These are phyloP conservation scores for Scaptodrosophila latifasciaeformis DNA, from an alignment of 2,888 invertebrate genomes.

Conservation along the genomic window DNA sequence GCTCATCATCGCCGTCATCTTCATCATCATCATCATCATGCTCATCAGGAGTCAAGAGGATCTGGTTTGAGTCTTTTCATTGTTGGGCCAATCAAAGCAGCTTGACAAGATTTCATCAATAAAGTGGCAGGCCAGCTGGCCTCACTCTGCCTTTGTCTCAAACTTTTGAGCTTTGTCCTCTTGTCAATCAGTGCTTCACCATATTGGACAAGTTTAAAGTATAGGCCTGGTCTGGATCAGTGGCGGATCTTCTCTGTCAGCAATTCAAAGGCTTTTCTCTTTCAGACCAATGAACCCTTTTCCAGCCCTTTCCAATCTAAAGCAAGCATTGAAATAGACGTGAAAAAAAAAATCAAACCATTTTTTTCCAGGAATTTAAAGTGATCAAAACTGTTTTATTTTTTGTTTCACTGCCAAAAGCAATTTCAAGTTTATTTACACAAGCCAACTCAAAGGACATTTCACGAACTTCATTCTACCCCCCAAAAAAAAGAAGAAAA, in stretches of 20 bases:
- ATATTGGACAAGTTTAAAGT: constrained; percentile 9
- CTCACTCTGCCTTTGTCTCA: too few species aligned
- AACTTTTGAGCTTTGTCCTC: constrained; percentile 22
- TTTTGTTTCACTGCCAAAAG: constrained; percentile 8
- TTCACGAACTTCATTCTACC: background rate
- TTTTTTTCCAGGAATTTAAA: background rate
- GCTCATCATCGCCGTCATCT: background rate
- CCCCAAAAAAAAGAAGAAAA: background rate
- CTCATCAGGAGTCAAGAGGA: too few species aligned
- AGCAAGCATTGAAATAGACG: background rate
- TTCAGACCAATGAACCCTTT: too few species aligned
- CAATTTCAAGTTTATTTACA: constrained; percentile 44
- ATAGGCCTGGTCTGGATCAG: too few species aligned
- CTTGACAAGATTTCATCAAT: constrained; percentile 62
- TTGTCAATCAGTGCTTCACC: background rate
- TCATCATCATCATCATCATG: background rate
- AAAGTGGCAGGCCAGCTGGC: constrained; percentile 13
- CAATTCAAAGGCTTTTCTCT: constrained; percentile 45
- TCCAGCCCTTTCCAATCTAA: too few species aligned
- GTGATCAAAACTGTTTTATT: background rate
- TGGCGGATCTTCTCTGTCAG: constrained; percentile 14
- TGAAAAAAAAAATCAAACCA: too few species aligned
- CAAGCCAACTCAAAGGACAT: constrained; percentile 27
- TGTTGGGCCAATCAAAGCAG: constrained; percentile 36
- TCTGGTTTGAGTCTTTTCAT: too few species aligned